Percentiles rank a stretch among this genome's conserved stretches.
These are phyloP conservation scores for Cephus cinctus DNA, from an alignment of 1,140 invertebrate species.

Conservation along the genomic window DNA sequence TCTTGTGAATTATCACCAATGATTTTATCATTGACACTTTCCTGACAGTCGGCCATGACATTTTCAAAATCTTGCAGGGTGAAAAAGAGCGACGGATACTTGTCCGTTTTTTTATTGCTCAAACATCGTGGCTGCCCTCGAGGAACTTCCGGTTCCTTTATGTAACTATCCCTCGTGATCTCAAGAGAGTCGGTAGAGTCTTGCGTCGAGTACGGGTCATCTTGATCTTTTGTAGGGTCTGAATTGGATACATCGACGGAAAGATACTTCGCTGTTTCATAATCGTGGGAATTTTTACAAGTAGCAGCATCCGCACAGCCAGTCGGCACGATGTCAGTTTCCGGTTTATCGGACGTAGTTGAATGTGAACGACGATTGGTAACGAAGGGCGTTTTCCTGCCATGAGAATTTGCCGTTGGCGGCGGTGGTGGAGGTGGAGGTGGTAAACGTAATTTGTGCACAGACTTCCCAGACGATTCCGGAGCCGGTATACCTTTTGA, in stretches of 20 bases:
- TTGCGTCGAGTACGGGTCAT: too few species aligned
- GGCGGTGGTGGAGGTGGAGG: conserved; percentile 31
- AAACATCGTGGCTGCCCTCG: not conserved
- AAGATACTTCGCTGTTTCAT: too few species aligned
- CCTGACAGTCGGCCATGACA: conserved; percentile 37
- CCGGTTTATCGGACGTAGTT: not conserved
- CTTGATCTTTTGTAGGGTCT: too few species aligned
- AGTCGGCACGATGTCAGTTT: too few species aligned
- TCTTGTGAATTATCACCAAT: too few species aligned
- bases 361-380: not conserved
- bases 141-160: not conserved
- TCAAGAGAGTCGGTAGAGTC: not conserved
- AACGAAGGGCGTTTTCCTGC: conserved; percentile 19
- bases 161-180: not conserved
- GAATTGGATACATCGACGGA: too few species aligned
- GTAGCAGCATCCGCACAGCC: too few species aligned
- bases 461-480: conserved; percentile 1
- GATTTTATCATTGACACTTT: too few species aligned
- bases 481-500: not conserved
- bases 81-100: conserved; percentile 40
- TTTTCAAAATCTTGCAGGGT: conserved; percentile 44
- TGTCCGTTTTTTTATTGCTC: conserved; percentile 10
- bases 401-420: conserved; percentile 13
- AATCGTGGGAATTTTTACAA: too few species aligned
- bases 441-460: conserved; percentile 25